Conservation (phyloP, 2,113 vertebrate genomes). For the Camelus bactrianus region DNA sequence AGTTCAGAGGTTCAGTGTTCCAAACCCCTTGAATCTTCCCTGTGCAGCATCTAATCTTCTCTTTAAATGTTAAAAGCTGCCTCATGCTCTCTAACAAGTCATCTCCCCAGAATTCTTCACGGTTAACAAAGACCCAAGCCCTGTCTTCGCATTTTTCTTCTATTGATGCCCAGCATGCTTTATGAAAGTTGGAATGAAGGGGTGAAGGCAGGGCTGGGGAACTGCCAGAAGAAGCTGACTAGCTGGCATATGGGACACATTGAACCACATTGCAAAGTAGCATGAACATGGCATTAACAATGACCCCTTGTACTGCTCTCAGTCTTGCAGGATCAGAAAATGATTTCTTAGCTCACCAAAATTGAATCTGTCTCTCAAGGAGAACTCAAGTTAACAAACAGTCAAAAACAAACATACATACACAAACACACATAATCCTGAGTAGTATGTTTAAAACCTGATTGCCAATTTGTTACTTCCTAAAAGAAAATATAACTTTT, state of each 20-base stretch:
- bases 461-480: not conserved
- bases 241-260: no score
- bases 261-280: no score
- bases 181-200: not conserved
- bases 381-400: constrained; percentile 41
- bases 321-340: not conserved
- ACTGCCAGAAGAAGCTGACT: not conserved
- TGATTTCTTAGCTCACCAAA: not conserved
- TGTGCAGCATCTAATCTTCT: not conserved
- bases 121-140: not conserved
- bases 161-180: not conserved
- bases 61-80: not conserved
- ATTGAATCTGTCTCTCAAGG: not conserved
- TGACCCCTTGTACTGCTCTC: not conserved
- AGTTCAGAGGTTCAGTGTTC: not conserved
- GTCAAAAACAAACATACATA: not conserved
- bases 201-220: not conserved
- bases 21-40: not conserved
- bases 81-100: not conserved
- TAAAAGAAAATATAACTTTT: not conserved
- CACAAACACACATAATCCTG: not conserved
- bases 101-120: constrained; percentile 31
- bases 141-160: not conserved
- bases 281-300: not conserved
- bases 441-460: not conserved